Evolutionary conservation across 1,140 invertebrate genomes (phyloP), one percentile per base, ranked within the genome.

Genomic region (Gryllus bimaculatus): DNA sequence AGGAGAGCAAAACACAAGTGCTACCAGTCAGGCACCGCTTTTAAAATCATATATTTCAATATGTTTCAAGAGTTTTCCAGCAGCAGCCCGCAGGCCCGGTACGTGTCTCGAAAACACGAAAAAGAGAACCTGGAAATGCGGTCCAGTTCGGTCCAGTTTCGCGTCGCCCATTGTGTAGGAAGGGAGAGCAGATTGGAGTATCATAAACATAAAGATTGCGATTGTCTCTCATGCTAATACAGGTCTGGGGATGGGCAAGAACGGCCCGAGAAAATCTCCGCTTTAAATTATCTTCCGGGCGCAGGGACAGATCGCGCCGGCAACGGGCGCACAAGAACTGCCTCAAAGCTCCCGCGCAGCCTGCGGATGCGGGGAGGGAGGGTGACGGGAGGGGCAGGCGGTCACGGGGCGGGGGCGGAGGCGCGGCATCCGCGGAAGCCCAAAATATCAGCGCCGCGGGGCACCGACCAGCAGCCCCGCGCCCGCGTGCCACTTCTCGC

Each of bases 121-220:
- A 10, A 66, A 66, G 18, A 66, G 54, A 10, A 66, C 54, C 54
- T 13, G 54, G 7, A 66, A 66, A 66, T 13, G 54, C 54, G 54
- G 54, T 66, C 54, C 54, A 10, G 10, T 18, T 66, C 54, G 54
- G 54, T 66, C 54, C 54, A 66, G 54, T 66, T 66, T 66, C 54
- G 54, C 54, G 10, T 66, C 54, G 2, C 54, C 54, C 54, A 66
- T 66, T 66, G 54, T 66, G 54, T 66, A 66, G 54, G 18, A 18
- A 66, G 54, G 54, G 10, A 66, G 54, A 66, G 54, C 54, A 66
- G 54, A 66, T 66, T 66, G 54, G 54, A 66, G 54, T 66, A 66
- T 66, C 54, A 66, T 66, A 66, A 66, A 66, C 54, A 66, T 66
- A 66, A 66, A 66, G 54, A 66, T 66, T 66, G 54, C 54, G 54